phyloP scores from a whole-genome alignment of 2,888 invertebrate species.

The Carabus problematicus region DNA sequence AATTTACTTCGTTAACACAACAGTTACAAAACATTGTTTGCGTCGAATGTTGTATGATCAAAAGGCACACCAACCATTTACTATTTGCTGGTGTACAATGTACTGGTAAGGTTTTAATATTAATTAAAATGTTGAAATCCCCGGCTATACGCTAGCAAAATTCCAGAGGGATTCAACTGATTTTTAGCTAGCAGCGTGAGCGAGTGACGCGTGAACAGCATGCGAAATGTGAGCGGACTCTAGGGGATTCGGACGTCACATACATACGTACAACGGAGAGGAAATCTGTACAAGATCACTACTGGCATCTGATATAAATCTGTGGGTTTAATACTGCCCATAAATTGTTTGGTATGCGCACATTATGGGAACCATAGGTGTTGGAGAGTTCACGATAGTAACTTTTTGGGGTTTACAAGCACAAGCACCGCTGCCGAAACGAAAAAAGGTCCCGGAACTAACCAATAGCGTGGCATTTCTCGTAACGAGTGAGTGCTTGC shows the following conservation, averaged over 20 bases:
- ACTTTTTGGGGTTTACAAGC: no score
- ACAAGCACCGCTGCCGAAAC: no score
- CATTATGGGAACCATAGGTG: constrained; percentile 35
- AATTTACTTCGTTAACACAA: constrained; percentile 1
- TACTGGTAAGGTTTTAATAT: constrained; percentile 10
- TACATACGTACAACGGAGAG: no score
- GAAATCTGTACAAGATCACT: background rate
- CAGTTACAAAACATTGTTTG: background rate
- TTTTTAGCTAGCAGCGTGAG: no score
- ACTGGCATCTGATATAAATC: constrained; percentile 36
- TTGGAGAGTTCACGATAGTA: background rate
- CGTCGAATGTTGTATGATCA: background rate
- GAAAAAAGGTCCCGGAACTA: background rate
- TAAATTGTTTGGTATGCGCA: constrained; percentile 40
- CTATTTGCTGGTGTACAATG: background rate
- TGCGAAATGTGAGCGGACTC: no score
- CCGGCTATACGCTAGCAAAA: no score
- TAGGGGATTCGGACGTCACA: no score
- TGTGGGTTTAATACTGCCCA: constrained; percentile 41
- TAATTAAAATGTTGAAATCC: constrained; percentile 8
- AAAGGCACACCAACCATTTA: no score
- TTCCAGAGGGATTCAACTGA: no score
- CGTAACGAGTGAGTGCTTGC: constrained; percentile 4
- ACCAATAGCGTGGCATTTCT: constrained; percentile 7
- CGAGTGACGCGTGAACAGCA: no score